Percentiles rank a stretch among this genome's conserved stretches.
Conservation (phyloP, 2,113 vertebrate species). For the Theropithecus gelada region DNA sequence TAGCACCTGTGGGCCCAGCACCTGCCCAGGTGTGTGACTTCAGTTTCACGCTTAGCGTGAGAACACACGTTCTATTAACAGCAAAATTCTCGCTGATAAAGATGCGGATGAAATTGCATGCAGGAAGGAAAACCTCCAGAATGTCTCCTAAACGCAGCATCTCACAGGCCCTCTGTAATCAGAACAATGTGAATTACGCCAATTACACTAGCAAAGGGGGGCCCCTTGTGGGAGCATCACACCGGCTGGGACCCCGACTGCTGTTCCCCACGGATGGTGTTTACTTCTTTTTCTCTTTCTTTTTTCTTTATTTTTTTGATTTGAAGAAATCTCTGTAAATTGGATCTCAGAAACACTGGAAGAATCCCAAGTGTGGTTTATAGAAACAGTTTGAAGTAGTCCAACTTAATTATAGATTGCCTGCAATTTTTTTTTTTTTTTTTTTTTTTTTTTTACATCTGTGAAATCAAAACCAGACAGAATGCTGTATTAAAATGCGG, state of each 20-base stretch:
- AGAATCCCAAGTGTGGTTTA: slow-evolving; percentile 61
- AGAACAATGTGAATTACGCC: not conserved
- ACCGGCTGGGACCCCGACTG: not conserved
- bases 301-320: not conserved
- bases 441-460: slow-evolving; percentile 41
- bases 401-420: slow-evolving; percentile 50
- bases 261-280: not conserved
- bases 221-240: not conserved
- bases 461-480: slow-evolving; percentile 76
- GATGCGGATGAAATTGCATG: not conserved
- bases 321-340: slow-evolving; percentile 47
- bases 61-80: not conserved
- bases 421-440: not conserved
- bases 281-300: not conserved
- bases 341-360: slow-evolving; percentile 57
- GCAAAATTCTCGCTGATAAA: not conserved
- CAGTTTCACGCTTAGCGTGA: rapidly evolving
- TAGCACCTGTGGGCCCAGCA: not conserved
- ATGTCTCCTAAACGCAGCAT: rapidly evolving
- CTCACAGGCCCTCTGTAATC: not conserved
- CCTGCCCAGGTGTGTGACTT: rapidly evolving
- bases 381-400: slow-evolving; percentile 51
- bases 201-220: rapidly evolving
- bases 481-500: slow-evolving; percentile 48
- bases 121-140: not conserved